Evolutionary conservation across 2,113 vertebrate species (phyloP).

Genomic region (Anoura caudifer): DNA sequence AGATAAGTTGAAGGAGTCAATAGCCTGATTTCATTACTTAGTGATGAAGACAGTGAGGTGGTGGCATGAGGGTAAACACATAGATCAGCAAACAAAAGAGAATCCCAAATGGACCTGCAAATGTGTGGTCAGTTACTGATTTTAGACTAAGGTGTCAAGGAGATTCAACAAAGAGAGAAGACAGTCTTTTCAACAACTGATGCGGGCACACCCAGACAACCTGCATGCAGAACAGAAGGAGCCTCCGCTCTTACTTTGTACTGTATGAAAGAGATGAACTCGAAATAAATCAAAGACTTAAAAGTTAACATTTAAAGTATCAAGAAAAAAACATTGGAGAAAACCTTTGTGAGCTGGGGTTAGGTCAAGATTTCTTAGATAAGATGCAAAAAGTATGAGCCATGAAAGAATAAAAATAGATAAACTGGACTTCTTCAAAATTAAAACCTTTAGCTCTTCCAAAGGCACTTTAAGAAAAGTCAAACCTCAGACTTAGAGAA

Average conservation of each 20-base stretch:
- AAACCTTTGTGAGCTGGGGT: not conserved
- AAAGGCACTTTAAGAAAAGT: not conserved
- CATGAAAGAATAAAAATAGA: not conserved
- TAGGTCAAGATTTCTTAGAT: not conserved
- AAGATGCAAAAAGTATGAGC: not conserved
- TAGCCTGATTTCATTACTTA: not conserved
- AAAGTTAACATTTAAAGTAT: not conserved
- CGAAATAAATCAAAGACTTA: not conserved
- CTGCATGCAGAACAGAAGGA: not conserved
- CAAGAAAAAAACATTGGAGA: not conserved
- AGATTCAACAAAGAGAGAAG: slow-evolving; percentile 21
- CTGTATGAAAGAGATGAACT: not conserved
- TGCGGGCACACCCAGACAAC: not conserved
- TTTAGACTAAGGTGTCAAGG: not conserved
- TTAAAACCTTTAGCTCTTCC: slow-evolving; percentile 1
- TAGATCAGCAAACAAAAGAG: not conserved
- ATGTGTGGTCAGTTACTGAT: not conserved
- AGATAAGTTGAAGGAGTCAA: not conserved
- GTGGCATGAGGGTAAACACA: not conserved
- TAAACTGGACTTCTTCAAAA: not conserved
- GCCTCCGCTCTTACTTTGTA: not conserved
- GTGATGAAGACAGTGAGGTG: not conserved
- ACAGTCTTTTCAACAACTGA: not conserved
- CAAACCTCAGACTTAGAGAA: not conserved
- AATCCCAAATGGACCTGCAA: not conserved